Conservation (phyloP, 2,888 invertebrate genomes). For the Drosophila paranaensis region DNA sequence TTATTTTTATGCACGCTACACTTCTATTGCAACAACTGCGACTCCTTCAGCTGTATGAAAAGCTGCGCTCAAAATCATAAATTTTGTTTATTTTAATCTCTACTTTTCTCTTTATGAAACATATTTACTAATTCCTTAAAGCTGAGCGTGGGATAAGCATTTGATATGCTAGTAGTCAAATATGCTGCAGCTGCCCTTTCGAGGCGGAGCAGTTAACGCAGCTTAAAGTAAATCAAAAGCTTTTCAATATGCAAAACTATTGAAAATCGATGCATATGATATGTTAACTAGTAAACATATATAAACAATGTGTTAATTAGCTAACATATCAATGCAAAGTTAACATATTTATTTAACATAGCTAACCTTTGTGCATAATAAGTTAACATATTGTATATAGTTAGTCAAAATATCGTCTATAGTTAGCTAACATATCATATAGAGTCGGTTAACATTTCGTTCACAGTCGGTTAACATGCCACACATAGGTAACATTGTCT, state of each 20-base stretch:
- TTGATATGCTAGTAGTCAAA: neutral
- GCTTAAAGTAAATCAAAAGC: neutral
- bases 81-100: neutral
- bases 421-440: too few relatives aligned
- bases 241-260: neutral
- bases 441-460: too few relatives aligned
- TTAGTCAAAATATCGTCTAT: too few relatives aligned
- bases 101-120: neutral
- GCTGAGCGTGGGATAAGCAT: neutral
- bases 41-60: neutral
- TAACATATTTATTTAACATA: too few relatives aligned
- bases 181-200: neutral
- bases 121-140: neutral
- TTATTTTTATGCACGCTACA: slow-evolving; percentile 50
- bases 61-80: neutral
- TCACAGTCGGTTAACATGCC: too few relatives aligned
- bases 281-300: neutral
- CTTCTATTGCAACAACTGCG: slow-evolving; percentile 2
- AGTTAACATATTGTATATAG: too few relatives aligned
- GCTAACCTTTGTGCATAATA: too few relatives aligned
- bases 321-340: too few relatives aligned
- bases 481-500: too few relatives aligned
- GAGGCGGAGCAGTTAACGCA: neutral
- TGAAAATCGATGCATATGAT: neutral
- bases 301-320: too few relatives aligned